Evolutionary conservation across 2,888 invertebrate genomes (phyloP).

Genomic region (Lissocephala sabroskyi): DNA sequence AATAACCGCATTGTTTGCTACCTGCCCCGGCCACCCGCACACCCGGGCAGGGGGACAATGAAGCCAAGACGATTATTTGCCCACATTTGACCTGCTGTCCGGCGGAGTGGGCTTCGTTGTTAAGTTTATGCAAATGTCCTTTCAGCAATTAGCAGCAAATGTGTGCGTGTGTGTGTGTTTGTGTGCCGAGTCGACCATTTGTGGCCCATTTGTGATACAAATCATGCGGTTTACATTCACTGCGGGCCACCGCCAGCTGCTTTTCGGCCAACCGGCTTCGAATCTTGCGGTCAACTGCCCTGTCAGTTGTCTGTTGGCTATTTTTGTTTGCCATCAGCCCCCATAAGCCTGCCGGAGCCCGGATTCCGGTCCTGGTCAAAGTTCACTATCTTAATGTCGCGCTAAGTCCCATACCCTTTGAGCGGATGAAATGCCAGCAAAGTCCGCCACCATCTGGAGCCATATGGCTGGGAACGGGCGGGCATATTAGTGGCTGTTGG

Average conservation of each 20-base stretch:
- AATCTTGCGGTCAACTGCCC: slow-evolving; percentile 42
- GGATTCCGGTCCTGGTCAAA: too few relatives aligned
- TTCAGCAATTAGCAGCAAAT: slow-evolving; percentile 59
- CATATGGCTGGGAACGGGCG: too few relatives aligned
- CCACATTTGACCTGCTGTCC: slow-evolving; percentile 16
- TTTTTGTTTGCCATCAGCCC: too few relatives aligned
- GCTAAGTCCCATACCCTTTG: too few relatives aligned
- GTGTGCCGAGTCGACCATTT: slow-evolving; percentile 33
- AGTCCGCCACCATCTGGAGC: too few relatives aligned
- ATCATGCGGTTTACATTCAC: slow-evolving; percentile 55
- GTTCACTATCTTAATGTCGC: too few relatives aligned
- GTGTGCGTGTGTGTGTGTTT: slow-evolving; percentile 13
- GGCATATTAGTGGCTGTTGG: too few relatives aligned
- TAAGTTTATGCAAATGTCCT: slow-evolving; percentile 61
- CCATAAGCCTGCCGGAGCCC: too few relatives aligned
- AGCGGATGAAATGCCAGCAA: too few relatives aligned
- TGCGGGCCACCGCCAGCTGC: slow-evolving; percentile 49
- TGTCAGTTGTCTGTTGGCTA: slow-evolving; percentile 44
- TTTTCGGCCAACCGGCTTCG: slow-evolving; percentile 26
- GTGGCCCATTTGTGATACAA: slow-evolving; percentile 58
- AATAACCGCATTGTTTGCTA: slow-evolving; percentile 15
- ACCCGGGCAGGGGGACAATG: slow-evolving; percentile 7
- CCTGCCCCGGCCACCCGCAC: slow-evolving; percentile 14
- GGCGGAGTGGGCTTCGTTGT: slow-evolving; percentile 53
- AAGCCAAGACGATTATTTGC: slow-evolving; percentile 31